Evolutionary conservation across 2,113 vertebrate genomes (phyloP), one percentile per base, ranked within the genome.

Genomic region (Oreochromis niloticus): DNA sequence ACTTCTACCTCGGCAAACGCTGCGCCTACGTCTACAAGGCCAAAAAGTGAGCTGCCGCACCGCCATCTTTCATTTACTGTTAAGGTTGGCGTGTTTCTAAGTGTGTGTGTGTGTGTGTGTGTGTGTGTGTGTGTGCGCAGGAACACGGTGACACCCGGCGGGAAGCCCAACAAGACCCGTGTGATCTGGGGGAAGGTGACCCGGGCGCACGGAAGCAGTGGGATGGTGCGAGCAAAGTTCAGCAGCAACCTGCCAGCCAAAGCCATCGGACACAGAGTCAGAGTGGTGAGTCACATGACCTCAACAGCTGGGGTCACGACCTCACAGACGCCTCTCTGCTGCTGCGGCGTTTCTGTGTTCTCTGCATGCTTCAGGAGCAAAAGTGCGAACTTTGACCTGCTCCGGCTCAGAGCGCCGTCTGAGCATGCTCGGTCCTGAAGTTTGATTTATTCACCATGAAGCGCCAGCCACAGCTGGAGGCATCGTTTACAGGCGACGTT

Each of bases 171-270:
- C 91, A 97, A 98, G 96, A 99, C 98, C 52, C 96, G 99, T 1
- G 98, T 99, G n/a, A 99, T 99, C 94, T 99, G 99, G 98, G 99
- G 99, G 5, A 99, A 99, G 93, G 98, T 99, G 88, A 99, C 97
- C 1, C 96, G 98, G 0, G 97, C 99, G 9, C 99, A 99, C 34
- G 98, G 99, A 1, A 99, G 97, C 97, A 99, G 99, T 13, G 98
- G 99, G 59, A 99, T 99, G 98, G 98, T 99, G 68, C 97, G 98
- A 2, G 99, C 99, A 32, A 99, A 99, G 96, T 99, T 99, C 96
- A 97, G 95, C 90, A 98, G 96, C 95, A 99, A 99, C 96, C 97
- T 99, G 89, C 99, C 99, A 2, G 97, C 98, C 11, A 99, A 99
- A 88, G 99, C 99, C 82, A 99, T 99, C 34, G 98, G 99, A 91